phyloP scores from a whole-genome alignment of 1,140 invertebrate genomes.

The Philotrypesis tridentata region DNA sequence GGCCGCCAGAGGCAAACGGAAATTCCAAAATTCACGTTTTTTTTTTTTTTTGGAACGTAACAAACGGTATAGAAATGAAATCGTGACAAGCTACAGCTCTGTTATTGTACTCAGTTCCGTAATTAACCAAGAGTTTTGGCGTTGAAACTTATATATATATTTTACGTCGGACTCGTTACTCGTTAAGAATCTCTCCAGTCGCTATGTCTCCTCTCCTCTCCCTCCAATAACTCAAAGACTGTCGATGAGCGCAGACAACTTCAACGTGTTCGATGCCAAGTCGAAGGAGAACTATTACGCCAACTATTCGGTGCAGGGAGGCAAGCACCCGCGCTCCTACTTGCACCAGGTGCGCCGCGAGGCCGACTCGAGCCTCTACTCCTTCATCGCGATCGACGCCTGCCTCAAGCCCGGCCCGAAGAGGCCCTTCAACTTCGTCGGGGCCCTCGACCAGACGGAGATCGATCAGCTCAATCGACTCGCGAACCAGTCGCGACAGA shows the following conservation, averaged over 20 bases:
- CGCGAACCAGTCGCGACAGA: constrained; percentile 69
- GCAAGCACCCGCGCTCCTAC: constrained; percentile 83
- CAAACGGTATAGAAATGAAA: too few species aligned
- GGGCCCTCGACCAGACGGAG: constrained; percentile 79
- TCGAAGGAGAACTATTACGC: constrained; percentile 86
- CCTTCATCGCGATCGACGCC: constrained; percentile 92
- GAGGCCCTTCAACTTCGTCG: constrained; percentile 95
- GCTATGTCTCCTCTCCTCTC: too few species aligned
- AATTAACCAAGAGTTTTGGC: too few species aligned
- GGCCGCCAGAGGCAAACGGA: too few species aligned
- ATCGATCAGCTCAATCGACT: constrained; percentile 74
- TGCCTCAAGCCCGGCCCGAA: constrained; percentile 89
- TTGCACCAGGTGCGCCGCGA: constrained; percentile 78
- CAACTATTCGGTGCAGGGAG: constrained; percentile 88
- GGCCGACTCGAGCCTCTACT: constrained; percentile 71
- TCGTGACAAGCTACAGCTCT: too few species aligned
- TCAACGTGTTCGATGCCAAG: constrained; percentile 83
- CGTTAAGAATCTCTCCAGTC: too few species aligned
- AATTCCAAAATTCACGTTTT: too few species aligned
- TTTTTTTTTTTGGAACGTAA: too few species aligned
- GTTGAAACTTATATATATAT: too few species aligned
- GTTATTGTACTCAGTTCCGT: too few species aligned
- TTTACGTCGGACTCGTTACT: too few species aligned
- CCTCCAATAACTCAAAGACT: not conserved
- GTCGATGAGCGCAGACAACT: constrained; percentile 82